These are phyloP conservation scores for Eulemur rubriventer DNA, from an alignment of 2,797 vertebrate species.

Conservation along the genomic window DNA sequence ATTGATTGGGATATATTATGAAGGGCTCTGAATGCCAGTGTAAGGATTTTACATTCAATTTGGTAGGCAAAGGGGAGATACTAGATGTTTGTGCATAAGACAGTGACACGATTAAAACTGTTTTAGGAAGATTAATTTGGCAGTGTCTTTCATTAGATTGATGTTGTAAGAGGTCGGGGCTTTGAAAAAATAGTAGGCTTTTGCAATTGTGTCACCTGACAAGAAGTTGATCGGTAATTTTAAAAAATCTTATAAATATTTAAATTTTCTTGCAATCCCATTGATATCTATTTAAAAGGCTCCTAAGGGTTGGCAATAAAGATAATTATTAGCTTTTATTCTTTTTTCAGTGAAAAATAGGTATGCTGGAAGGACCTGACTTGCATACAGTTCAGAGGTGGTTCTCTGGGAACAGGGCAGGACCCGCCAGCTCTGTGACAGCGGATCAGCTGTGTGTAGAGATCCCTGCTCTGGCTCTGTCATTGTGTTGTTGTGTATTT, in stretches of 20 bases:
- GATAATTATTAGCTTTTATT: neutral
- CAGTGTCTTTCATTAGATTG: slow-evolving; percentile 42
- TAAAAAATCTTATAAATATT: slow-evolving; percentile 21
- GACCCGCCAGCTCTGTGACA: neutral
- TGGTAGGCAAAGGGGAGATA: slow-evolving; percentile 40
- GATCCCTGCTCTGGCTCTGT: neutral
- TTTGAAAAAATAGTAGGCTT: neutral
- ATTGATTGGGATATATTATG: neutral
- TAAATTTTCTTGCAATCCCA: neutral
- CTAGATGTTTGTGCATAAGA: slow-evolving; percentile 54
- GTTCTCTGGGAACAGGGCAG: neutral
- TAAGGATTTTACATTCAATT: slow-evolving; percentile 48
- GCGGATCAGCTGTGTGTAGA: neutral
- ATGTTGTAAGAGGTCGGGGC: neutral
- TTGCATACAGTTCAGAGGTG: neutral
- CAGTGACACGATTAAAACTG: slow-evolving; percentile 52
- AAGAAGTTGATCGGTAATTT: slow-evolving; percentile 27
- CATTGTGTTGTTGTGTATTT: neutral
- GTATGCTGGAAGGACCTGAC: neutral
- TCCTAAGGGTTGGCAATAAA: neutral
- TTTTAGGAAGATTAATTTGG: slow-evolving; percentile 57
- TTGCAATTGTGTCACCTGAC: neutral
- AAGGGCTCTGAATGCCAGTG: neutral
- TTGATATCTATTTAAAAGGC: slow-evolving; percentile 25
- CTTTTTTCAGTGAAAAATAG: neutral